Base-by-base conservation (phyloP, 2,888 invertebrate species). In the Netelia inedita region DNA sequence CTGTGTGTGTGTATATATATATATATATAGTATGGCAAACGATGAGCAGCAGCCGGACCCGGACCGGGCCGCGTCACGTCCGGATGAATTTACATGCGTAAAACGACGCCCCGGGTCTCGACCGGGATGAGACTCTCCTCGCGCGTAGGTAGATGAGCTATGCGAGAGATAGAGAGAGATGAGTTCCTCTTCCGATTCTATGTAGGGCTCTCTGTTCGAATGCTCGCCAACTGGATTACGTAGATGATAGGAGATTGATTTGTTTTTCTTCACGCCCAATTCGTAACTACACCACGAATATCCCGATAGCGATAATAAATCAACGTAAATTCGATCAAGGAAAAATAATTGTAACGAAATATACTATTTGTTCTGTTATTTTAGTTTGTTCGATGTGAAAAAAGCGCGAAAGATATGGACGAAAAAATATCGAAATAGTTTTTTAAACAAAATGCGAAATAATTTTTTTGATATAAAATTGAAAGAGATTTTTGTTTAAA, bases 21-120 rank as follows among this genome's bases (percentile, higher is more conserved):
- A n/a, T 59, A 16, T 68, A 11, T 19, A 21, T 55, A 61, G 57
- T 53, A 63, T 50, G 23, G 80, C 74, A 55, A 78, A 73, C 75
- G 73, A 83, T 79, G 85, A 84, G 69, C 84, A 83, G 72, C 80
- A 80, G 86, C 72, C 86, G 87, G 86, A 88, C 85, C 83, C 83
- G 86, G 83, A 79, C 83, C 81, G 89, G 88, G 88, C 89, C 89
- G 90, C 92, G 92, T 93, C 93, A 93, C 92, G 91, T 93, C 93
- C 93, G 93, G 91, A 92, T 91, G 91, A 93, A 92, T 93, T 92
- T 92, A 91, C 91, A 93, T 91, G 91, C 91, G 90, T 91, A 89
- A 91, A 92, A 90, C 90, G 90, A 90, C 88, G 81, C 81, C 68
- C 79, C 85, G 85, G 82, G 82, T 85, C 74, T 88, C 88, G 89